Evolutionary conservation across 2,888 invertebrate genomes (phyloP).

Genomic region (Craniophora ligustri): DNA sequence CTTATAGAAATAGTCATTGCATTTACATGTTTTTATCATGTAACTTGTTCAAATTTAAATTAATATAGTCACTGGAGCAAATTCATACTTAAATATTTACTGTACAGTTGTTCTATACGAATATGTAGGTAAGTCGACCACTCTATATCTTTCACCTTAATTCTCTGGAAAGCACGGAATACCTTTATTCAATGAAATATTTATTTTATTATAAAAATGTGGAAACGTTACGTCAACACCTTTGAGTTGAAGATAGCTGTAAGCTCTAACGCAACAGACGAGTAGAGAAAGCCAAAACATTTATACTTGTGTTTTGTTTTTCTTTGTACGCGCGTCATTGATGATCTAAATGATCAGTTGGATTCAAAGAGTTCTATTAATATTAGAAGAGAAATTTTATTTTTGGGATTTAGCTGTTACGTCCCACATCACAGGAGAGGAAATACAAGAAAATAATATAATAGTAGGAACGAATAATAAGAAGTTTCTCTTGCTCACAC

Average conservation of each 20-base stretch:
- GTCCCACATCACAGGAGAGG: too few relatives aligned
- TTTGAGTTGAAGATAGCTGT: conserved; percentile 43
- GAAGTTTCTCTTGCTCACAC: too few relatives aligned
- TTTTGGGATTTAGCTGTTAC: background rate
- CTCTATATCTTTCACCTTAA: conserved; percentile 9
- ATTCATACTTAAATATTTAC: too few relatives aligned
- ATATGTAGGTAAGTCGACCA: conserved; percentile 10
- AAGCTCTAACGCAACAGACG: conserved; percentile 34
- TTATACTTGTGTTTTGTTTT: conserved; percentile 24
- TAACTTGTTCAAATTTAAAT: too few relatives aligned
- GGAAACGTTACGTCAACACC: conserved; percentile 32
- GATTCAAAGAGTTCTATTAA: conserved; percentile 19
- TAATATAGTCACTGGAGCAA: too few relatives aligned
- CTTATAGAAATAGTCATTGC: too few relatives aligned
- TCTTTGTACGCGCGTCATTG: conserved; percentile 37
- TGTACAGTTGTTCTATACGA: too few relatives aligned
- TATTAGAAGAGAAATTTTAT: conserved; percentile 18
- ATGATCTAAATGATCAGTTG: conserved; percentile 32
- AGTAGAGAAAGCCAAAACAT: conserved; percentile 38
- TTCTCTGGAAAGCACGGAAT: conserved; percentile 17
- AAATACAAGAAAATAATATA: too few relatives aligned
- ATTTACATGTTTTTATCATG: too few relatives aligned
- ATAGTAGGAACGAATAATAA: too few relatives aligned
- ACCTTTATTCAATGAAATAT: conserved; percentile 32
- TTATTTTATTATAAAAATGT: conserved; percentile 39